Percentiles rank a stretch among this genome's conserved stretches.
Evolutionary conservation across 2,797 vertebrate genomes (phyloP).

Genomic region (Myotis pilosus): DNA sequence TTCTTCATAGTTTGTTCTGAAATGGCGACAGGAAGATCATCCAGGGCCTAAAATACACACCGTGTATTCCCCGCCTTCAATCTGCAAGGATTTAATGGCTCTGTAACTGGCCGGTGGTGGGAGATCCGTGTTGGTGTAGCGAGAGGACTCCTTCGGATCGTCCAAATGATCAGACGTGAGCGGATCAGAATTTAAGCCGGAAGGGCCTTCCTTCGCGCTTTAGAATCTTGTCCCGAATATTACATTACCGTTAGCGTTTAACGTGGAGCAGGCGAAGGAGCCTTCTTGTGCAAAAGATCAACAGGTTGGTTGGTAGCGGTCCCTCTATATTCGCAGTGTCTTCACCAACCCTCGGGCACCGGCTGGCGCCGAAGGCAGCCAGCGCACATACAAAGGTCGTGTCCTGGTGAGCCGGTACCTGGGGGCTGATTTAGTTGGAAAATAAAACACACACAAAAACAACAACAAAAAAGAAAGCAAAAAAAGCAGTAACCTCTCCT

Average conservation of each 20-base stretch:
- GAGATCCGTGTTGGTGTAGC: conserved; percentile 71
- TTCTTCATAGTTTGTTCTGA: conserved; percentile 82
- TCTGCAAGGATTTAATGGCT: conserved; percentile 82
- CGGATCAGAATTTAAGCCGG: background rate
- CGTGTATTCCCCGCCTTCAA: conserved; percentile 84
- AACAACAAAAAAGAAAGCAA: background rate
- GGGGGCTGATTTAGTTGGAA: background rate
- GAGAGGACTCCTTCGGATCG: conserved; percentile 70
- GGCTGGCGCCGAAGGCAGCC: background rate
- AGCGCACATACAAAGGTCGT: background rate
- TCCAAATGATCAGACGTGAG: conserved; percentile 76
- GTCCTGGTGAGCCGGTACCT: background rate
- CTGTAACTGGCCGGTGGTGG: conserved; percentile 74
- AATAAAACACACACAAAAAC: no score
- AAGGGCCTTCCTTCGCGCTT: conserved; percentile 48
- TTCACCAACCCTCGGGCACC: background rate
- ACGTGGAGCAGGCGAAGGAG: conserved; percentile 24
- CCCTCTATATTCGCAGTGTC: conserved; percentile 18
- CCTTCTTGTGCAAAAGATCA: conserved; percentile 75
- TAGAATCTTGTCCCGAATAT: conserved; percentile 61
- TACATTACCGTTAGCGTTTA: conserved; percentile 26
- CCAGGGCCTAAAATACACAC: conserved; percentile 83
- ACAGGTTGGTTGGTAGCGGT: conserved; percentile 80
- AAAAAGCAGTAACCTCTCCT: background rate
- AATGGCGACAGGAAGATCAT: conserved; percentile 84